phyloP scores from a whole-genome alignment of 2,888 invertebrate species.

The Heliothis peltigera region DNA sequence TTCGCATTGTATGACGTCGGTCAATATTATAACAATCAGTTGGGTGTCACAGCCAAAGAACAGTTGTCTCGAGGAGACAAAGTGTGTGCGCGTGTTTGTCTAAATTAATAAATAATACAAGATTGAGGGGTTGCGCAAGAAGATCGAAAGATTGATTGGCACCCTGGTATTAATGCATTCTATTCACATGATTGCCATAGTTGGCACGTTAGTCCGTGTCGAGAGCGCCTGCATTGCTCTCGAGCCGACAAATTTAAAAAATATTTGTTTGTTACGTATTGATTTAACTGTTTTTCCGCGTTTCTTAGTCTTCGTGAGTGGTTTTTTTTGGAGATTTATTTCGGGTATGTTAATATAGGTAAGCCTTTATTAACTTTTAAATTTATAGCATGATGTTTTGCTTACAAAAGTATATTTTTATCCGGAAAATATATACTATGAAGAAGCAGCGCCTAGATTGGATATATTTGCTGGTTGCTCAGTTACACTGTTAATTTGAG shows the following conservation, averaged over 20 bases:
- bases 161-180: conserved; percentile 73
- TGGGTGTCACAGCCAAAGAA: conserved; percentile 65
- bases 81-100: conserved; percentile 69
- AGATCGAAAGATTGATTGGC: conserved; percentile 81
- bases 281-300: conserved; percentile 9
- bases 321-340: not conserved
- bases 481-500: conserved; percentile 54
- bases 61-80: conserved; percentile 65
- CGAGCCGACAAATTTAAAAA: conserved; percentile 75
- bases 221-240: conserved; percentile 71
- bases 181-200: conserved; percentile 76
- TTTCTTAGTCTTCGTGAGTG: conserved; percentile 3
- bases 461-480: conserved; percentile 9
- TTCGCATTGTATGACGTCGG: conserved; percentile 50
- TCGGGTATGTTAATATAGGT: not conserved
- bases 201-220: conserved; percentile 70
- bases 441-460: not conserved
- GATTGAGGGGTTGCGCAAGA: conserved; percentile 78
- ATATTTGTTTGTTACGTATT: conserved; percentile 13
- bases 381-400: not conserved
- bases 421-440: not conserved
- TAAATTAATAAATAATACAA: conserved; percentile 75
- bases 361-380: not conserved
- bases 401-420: not conserved
- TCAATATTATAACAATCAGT: conserved; percentile 63